A percentile compares a stretch with the other conserved stretches of the same genome.
These are phyloP conservation scores for Microtus montanus DNA, from an alignment of 2,113 vertebrate species.

Conservation along the genomic window DNA sequence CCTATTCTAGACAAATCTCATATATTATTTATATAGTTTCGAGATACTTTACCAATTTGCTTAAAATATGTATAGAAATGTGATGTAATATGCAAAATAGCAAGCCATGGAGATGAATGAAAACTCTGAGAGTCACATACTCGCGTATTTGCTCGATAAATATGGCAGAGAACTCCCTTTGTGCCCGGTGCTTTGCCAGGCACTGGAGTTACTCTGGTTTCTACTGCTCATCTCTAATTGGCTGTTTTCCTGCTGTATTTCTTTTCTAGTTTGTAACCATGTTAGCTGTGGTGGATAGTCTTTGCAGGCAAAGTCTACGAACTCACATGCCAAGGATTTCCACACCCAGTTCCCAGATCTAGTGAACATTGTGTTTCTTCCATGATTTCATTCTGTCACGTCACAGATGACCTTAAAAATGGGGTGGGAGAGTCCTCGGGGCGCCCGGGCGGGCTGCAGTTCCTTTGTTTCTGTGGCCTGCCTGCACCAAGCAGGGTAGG, in stretches of 20 bases:
- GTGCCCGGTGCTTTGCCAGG: background rate
- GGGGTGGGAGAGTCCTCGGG: no score
- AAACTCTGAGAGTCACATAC: background rate
- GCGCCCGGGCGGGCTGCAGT: no score
- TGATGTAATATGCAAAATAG: background rate
- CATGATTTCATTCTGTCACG: background rate
- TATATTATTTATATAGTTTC: background rate
- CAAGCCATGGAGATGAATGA: background rate
- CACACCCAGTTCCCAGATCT: background rate
- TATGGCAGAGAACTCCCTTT: background rate
- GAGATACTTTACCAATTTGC: background rate
- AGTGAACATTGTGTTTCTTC: background rate
- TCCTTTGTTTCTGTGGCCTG: no score
- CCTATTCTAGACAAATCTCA: background rate
- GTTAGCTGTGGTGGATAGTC: background rate
- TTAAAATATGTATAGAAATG: constrained; percentile 11
- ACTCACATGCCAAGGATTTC: background rate
- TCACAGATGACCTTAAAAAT: background rate
- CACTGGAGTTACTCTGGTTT: background rate
- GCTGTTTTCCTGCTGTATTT: background rate
- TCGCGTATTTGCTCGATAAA: background rate
- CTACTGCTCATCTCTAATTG: background rate
- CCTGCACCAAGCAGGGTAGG: no score
- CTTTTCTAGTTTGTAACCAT: background rate
- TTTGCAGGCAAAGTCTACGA: background rate